Conservation (phyloP, 2,888 invertebrate genomes). For the Choristoneura rosaceana region DNA sequence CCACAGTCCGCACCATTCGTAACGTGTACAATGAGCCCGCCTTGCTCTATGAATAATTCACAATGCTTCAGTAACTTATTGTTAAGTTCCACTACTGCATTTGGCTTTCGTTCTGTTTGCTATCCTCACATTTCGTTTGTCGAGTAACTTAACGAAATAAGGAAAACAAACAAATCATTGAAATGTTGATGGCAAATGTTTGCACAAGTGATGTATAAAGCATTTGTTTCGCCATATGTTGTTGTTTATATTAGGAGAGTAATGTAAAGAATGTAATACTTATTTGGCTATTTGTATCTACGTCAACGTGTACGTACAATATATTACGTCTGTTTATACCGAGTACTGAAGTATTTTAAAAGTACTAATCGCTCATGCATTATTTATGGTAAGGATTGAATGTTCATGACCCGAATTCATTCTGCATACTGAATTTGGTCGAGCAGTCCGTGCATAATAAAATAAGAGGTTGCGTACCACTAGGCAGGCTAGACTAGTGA, state of each 20-base stretch:
- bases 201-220: slow-evolving; percentile 20
- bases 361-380: slow-evolving; percentile 57
- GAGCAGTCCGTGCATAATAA: slow-evolving; percentile 62
- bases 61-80: slow-evolving; percentile 57
- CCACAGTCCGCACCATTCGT: slow-evolving; percentile 29
- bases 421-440: slow-evolving; percentile 66
- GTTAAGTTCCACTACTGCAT: slow-evolving; percentile 57
- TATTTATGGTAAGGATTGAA: slow-evolving; percentile 63
- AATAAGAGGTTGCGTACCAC: slow-evolving; percentile 51
- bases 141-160: slow-evolving; percentile 37
- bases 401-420: slow-evolving; percentile 76
- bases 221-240: slow-evolving; percentile 23
- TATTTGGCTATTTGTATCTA: neutral
- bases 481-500: slow-evolving; percentile 42
- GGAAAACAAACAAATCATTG: slow-evolving; percentile 35
- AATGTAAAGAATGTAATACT: slow-evolving; percentile 14
- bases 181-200: slow-evolving; percentile 36
- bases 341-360: slow-evolving; percentile 7
- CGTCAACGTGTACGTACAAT: neutral
- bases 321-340: neutral
- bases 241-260: slow-evolving; percentile 19
- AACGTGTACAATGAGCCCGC: slow-evolving; percentile 49
- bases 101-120: slow-evolving; percentile 46
- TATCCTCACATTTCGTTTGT: slow-evolving; percentile 42
- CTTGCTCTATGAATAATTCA: slow-evolving; percentile 59